phyloP scores from a whole-genome alignment of 2,888 invertebrate species.

The Patella depressa region DNA sequence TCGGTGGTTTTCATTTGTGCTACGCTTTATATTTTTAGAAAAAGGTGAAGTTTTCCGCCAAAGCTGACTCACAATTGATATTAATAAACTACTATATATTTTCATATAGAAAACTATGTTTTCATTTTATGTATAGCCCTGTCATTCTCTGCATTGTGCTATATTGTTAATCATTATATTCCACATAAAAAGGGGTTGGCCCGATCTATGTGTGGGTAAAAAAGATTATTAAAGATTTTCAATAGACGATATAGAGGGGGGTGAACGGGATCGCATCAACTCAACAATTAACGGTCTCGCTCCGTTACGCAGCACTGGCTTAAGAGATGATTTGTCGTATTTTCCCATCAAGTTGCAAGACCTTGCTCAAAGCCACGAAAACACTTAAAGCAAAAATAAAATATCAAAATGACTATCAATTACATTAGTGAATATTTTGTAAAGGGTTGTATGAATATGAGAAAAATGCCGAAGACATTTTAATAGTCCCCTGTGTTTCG shows the following conservation, averaged over 20 bases:
- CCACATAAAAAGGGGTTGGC: neutral
- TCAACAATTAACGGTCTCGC: neutral
- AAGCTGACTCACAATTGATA: too few relatives aligned
- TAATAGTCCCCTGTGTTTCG: too few relatives aligned
- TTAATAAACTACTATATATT: too few relatives aligned
- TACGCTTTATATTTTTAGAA: too few relatives aligned
- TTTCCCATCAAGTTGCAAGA: constrained; percentile 9
- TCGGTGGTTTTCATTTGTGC: too few relatives aligned
- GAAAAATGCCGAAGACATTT: too few relatives aligned
- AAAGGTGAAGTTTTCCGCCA: too few relatives aligned
- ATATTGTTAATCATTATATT: neutral
- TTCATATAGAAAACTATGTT: neutral
- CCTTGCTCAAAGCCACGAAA: constrained; percentile 3
- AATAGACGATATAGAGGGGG: neutral
- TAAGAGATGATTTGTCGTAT: neutral
- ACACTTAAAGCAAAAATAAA: neutral
- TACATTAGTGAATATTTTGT: too few relatives aligned
- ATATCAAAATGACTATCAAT: too few relatives aligned
- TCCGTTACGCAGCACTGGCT: neutral
- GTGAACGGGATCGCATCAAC: neutral
- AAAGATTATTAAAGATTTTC: constrained; percentile 9
- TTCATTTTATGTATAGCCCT: neutral
- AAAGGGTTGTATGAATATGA: too few relatives aligned
- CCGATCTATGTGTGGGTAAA: neutral
- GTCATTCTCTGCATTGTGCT: neutral